phyloP scores from a whole-genome alignment of 2,888 invertebrate species.

The Rhimphoctona megacephalus region DNA sequence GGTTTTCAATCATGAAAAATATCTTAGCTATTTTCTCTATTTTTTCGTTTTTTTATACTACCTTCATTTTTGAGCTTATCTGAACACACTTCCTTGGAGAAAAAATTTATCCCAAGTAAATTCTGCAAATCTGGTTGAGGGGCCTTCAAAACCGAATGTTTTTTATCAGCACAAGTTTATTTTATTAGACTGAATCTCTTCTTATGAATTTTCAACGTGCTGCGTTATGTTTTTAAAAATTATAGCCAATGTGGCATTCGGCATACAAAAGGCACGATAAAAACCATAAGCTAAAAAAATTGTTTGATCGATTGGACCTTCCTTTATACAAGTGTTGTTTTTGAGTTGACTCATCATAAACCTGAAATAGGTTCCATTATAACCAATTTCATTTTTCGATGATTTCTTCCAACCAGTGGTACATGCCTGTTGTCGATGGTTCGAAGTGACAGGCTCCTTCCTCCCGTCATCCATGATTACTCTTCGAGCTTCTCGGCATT shows the following conservation, averaged over 20 bases:
- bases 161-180: neutral
- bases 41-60: slow-evolving; percentile 1
- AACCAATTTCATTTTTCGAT: slow-evolving; percentile 20
- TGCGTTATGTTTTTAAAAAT: no score
- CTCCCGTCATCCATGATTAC: neutral
- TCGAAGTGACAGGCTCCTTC: slow-evolving; percentile 7
- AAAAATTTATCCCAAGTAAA: neutral
- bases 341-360: neutral
- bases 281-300: neutral
- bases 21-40: neutral
- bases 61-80: slow-evolving; percentile 1
- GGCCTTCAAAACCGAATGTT: neutral
- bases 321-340: neutral
- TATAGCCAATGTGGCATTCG: neutral
- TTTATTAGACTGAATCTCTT: neutral
- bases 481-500: neutral
- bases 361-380: slow-evolving; percentile 10
- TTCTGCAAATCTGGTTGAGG: neutral
- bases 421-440: slow-evolving; percentile 3
- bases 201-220: neutral
- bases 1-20: slow-evolving; percentile 9
- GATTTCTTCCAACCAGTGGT: neutral
- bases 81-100: neutral
- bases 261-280: neutral
- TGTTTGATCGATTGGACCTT: neutral